Base-by-base conservation (phyloP, 2,113 vertebrate species). In the Cebidichthys violaceus region DNA sequence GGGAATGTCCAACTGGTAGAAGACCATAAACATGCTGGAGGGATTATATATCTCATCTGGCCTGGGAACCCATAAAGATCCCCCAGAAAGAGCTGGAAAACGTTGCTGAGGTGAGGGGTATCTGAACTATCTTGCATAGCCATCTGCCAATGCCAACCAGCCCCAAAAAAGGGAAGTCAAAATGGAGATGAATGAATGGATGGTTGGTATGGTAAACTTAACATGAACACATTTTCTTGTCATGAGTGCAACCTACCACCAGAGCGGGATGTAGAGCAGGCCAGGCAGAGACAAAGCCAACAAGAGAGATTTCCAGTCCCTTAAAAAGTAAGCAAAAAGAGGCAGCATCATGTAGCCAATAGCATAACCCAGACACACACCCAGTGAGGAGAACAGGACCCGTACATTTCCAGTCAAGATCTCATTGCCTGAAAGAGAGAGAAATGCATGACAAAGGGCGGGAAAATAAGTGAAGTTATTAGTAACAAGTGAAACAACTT, bases 311-410 rank as follows among this genome's bases (percentile, higher is more conserved):
- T 93, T 72, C 97, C 97, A 97, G 84, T 93, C 94, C 77, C 96
- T 75, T 84, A 97, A 89, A 89, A 96, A 96, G 93, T 94, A 96
- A 45, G 96, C 96, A 24, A 95, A 89, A 0, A 97, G 84, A 0
- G 96, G 96, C 88, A 97, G 92, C 82, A 96, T 24, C 96, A 97
- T 97, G 92, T 95, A 97, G 73, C 96, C 97, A 9, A 96, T 6
- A 0, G 96, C 95, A 7, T 94, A 97, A 62, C 95, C 95, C 50
- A 96, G 84, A 83, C 94, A 95, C 41, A 96, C 92, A 0, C 96
- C 96, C 37, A 96, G 68, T 0, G 96, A 96, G 31, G 94, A 93
- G 81, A 95, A 97, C 59, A 96, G 62, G 68, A 96, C 91, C 0
- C 97, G 94, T 3, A 95, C 18, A 1, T 94, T 93, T 71, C 96